Evolutionary conservation across 1,140 invertebrate species (phyloP), one percentile per base, ranked within the genome.

Genomic region (Ephestia elutella): DNA sequence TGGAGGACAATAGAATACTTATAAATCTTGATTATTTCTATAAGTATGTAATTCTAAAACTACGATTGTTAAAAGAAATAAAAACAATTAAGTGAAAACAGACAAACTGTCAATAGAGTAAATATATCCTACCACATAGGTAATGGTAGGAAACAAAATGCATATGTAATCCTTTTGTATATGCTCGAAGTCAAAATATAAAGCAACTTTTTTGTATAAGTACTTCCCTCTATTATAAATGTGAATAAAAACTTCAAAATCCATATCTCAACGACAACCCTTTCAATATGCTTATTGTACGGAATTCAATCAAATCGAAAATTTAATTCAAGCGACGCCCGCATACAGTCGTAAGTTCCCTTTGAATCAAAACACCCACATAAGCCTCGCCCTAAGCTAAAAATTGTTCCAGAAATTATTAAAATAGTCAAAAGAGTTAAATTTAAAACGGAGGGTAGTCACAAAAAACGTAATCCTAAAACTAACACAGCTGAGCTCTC

Each of bases 401-500:
- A 85, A 60, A 78, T 62, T 76, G 84, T 83, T 81, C 78, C 81
- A 78, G 75, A 87, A 87, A 87, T 53, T 87, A 86, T 86, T 87
- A 86, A 87, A 87, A 86, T 85, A 85, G 83, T 82, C 77, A 82
- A 86, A 86, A 86, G 83, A 85, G 82, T 86, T 87, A 84, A 87
- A 87, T 78, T 85, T 87, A 82, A 86, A 82, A 78, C 62, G 72
- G 69, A 79, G 81, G 82, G 76, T 76, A 74, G 60, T 71, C 62
- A 74, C 70, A 74, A 85, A 82, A 57, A 75, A 72, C 68, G 55
- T 85, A 84, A 87, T 85, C 81, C 80, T 70, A 78, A 79, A 78
- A 81, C 82, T 77, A 87, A 86, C 83, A 85, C 85, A 87, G 85
- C 85, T 87, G 85, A 85, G 70, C 71, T 63, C 66, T 54, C 64